Evolutionary conservation across 2,797 vertebrate species (phyloP).

Genomic region (Sebastes minor): DNA sequence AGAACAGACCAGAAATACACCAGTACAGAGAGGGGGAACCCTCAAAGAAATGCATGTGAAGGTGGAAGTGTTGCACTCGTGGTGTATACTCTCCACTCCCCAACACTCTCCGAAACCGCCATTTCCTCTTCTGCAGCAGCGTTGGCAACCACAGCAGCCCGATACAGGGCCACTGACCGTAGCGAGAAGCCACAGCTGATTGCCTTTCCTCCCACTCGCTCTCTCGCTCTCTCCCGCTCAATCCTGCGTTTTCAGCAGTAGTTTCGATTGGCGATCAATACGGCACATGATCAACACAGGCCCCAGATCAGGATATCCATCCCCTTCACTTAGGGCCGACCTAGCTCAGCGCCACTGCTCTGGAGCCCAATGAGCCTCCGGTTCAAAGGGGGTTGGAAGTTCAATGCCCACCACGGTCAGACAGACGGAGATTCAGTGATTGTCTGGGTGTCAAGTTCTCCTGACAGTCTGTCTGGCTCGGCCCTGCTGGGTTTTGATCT

Average conservation of each 20-base stretch:
- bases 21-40: background rate
- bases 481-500: conserved; percentile 55
- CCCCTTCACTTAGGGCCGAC: conserved; percentile 60
- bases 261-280: conserved; percentile 74
- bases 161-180: conserved; percentile 38
- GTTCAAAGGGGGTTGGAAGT: conserved; percentile 56
- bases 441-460: conserved; percentile 71
- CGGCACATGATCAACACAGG: conserved; percentile 69
- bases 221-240: conserved; percentile 25
- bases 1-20: conserved; percentile 1
- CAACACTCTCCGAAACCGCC: conserved; percentile 31
- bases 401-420: conserved; percentile 58
- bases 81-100: too few relatives aligned
- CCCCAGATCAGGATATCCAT: conserved; percentile 68
- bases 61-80: background rate
- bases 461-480: conserved; percentile 63
- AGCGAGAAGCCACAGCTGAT: conserved; percentile 59
- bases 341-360: conserved; percentile 37
- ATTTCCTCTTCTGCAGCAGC: conserved; percentile 39
- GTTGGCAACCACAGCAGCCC: conserved; percentile 38
- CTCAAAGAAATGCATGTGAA: background rate
- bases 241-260: conserved; percentile 67
- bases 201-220: conserved; percentile 43
- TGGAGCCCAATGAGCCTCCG: conserved; percentile 48
- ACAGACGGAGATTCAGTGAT: conserved; percentile 46